Evolutionary conservation across 2,888 invertebrate species (phyloP).

Genomic region (Thera obeliscata): DNA sequence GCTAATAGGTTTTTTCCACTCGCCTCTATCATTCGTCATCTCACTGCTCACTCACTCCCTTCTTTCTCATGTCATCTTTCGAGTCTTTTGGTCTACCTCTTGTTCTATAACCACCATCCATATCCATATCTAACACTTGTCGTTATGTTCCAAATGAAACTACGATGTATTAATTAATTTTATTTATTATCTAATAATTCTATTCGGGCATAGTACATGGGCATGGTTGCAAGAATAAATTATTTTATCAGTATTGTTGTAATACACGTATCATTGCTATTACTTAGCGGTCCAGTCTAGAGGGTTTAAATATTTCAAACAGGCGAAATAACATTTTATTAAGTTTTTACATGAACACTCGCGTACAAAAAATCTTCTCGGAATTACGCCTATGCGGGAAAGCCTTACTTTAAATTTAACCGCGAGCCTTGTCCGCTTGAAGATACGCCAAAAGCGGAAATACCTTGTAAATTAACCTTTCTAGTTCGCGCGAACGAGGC

Average conservation of each 20-base stretch:
- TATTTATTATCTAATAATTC: slow-evolving; percentile 83
- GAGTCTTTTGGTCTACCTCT: too few relatives aligned
- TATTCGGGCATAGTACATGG: slow-evolving; percentile 80
- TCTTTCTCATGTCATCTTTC: too few relatives aligned
- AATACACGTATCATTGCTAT: slow-evolving; percentile 60
- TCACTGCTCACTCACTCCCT: too few relatives aligned
- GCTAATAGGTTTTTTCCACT: too few relatives aligned
- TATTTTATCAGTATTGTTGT: slow-evolving; percentile 65
- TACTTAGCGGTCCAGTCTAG: slow-evolving; percentile 47
- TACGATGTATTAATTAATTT: slow-evolving; percentile 73
- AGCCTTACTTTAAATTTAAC: slow-evolving; percentile 71
- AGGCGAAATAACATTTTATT: slow-evolving; percentile 32
- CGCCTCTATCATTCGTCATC: too few relatives aligned
- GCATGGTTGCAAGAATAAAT: slow-evolving; percentile 79
- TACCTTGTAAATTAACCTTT: slow-evolving; percentile 47
- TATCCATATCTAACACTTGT: too few relatives aligned
- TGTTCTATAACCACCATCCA: too few relatives aligned
- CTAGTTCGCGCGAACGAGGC: slow-evolving; percentile 74
- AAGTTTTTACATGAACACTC: slow-evolving; percentile 43
- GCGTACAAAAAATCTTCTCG: slow-evolving; percentile 56
- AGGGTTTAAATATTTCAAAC: slow-evolving; percentile 32
- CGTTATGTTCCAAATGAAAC: slow-evolving; percentile 44
- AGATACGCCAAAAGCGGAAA: slow-evolving; percentile 58
- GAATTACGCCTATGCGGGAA: slow-evolving; percentile 69
- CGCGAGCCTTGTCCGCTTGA: slow-evolving; percentile 71